A percentile compares a stretch with the other conserved stretches of the same genome.
Conservation (phyloP, 2,888 invertebrate species). For the Odontocerum albicorne region DNA sequence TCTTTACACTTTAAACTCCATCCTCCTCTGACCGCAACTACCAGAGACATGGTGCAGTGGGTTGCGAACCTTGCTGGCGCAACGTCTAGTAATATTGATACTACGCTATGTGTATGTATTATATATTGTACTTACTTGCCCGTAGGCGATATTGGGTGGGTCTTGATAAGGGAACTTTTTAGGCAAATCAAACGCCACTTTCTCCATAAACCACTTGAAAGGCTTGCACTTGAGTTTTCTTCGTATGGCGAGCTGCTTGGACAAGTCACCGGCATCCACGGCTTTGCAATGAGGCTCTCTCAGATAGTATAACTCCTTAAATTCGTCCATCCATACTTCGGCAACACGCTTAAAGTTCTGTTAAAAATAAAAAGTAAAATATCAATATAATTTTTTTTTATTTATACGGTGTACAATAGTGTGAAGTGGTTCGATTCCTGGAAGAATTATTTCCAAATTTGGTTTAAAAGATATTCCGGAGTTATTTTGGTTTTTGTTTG, state of each 20-base stretch:
- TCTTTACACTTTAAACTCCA: too few relatives aligned
- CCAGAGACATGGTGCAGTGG: too few relatives aligned
- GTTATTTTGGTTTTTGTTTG: too few relatives aligned
- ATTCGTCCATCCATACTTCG: conserved; percentile 99
- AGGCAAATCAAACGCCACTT: conserved; percentile 87
- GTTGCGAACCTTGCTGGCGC: too few relatives aligned
- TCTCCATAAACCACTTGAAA: conserved; percentile 94
- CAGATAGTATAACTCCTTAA: conserved; percentile 80
- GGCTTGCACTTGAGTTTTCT: conserved; percentile 79
- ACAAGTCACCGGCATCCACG: conserved; percentile 79
- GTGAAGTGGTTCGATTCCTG: too few relatives aligned
- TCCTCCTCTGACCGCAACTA: too few relatives aligned
- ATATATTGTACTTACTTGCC: conserved; percentile 64
- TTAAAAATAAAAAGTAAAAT: conserved; percentile 56
- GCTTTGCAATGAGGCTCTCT: conserved; percentile 73
- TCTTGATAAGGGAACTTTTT: conserved; percentile 86
- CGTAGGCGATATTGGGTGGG: conserved; percentile 79
- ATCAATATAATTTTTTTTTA: too few relatives aligned
- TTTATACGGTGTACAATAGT: too few relatives aligned
- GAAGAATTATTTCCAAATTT: too few relatives aligned
- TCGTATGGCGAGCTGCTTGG: conserved; percentile 73
- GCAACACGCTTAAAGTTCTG: conserved; percentile 91
- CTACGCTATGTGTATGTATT: too few relatives aligned
- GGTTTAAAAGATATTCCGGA: too few relatives aligned
- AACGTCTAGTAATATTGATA: too few relatives aligned